Conservation (phyloP, 2,113 vertebrate species). For the Ramphastos sulfuratus region DNA sequence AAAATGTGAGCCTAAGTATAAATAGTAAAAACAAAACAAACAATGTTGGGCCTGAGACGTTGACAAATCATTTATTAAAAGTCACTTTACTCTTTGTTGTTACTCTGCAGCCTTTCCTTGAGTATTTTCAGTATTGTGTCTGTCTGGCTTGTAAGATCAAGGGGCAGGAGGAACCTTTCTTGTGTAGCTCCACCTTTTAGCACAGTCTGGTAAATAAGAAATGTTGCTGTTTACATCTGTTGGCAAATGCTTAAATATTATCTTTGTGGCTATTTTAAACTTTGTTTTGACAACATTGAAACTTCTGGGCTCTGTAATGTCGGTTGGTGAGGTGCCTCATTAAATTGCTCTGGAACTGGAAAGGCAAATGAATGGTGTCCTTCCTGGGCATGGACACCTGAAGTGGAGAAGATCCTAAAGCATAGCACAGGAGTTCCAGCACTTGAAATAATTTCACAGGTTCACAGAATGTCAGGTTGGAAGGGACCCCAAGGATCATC, state of each 20-base stretch:
- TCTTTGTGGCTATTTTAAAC: constrained; percentile 4
- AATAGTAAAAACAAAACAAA: constrained; percentile 63
- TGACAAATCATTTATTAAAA: neutral
- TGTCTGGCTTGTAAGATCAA: neutral
- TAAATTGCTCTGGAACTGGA: neutral
- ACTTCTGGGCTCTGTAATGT: neutral
- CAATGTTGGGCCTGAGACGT: neutral
- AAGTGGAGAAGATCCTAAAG: neutral
- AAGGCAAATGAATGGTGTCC: neutral
- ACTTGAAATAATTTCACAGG: neutral
- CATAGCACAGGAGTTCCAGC: neutral
- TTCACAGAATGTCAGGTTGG: too few species aligned
- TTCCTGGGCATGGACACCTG: neutral
- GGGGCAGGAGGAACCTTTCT: neutral
- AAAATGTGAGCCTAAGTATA: constrained; percentile 56
- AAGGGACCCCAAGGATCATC: too few species aligned
- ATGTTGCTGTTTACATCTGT: neutral
- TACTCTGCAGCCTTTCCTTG: constrained; percentile 30
- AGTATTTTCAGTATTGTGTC: constrained; percentile 13
- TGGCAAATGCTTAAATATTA: neutral
- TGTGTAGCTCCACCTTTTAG: neutral
- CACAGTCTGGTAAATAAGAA: neutral
- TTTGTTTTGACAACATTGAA: constrained; percentile 36
- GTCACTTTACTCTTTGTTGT: neutral
- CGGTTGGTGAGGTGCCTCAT: neutral